These are phyloP conservation scores for Thaumatotibia leucotreta DNA, from an alignment of 1,140 invertebrate species.

Conservation along the genomic window DNA sequence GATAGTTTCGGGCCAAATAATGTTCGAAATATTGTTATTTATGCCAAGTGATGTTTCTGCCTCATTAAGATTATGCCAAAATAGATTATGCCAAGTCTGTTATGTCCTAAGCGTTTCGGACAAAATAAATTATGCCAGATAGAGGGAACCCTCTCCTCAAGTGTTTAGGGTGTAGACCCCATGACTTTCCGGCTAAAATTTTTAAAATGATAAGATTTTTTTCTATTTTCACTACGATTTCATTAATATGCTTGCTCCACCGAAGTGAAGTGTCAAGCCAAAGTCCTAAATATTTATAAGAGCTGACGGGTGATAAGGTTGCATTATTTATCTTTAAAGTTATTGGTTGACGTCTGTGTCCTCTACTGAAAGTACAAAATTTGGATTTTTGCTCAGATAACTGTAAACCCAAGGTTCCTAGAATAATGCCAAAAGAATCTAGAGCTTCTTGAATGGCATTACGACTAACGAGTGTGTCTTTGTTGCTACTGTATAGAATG, in stretches of 20 bases:
- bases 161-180: conserved; percentile 19
- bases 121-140: too few species aligned
- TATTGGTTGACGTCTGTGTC: not conserved
- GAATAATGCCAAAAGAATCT: not conserved
- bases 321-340: not conserved
- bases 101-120: too few species aligned
- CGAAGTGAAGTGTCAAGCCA: conserved; percentile 22
- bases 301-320: conserved; percentile 14
- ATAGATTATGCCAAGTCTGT: too few species aligned
- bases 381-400: not conserved
- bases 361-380: not conserved
- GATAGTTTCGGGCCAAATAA: too few species aligned
- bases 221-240: conserved; percentile 6
- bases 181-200: conserved; percentile 14
- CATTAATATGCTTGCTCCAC: conserved; percentile 25
- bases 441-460: not conserved
- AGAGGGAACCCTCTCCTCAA: too few species aligned
- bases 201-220: conserved; percentile 18
- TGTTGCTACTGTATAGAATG: not conserved
- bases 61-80: too few species aligned
- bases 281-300: conserved; percentile 22
- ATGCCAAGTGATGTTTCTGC: too few species aligned
- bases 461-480: not conserved
- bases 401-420: not conserved
- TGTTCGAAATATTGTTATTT: too few species aligned